Percentiles rank a stretch among this genome's conserved stretches.
phyloP scores from a whole-genome alignment of 2,113 vertebrate species.

The Lethenteron camtschaticum region DNA sequence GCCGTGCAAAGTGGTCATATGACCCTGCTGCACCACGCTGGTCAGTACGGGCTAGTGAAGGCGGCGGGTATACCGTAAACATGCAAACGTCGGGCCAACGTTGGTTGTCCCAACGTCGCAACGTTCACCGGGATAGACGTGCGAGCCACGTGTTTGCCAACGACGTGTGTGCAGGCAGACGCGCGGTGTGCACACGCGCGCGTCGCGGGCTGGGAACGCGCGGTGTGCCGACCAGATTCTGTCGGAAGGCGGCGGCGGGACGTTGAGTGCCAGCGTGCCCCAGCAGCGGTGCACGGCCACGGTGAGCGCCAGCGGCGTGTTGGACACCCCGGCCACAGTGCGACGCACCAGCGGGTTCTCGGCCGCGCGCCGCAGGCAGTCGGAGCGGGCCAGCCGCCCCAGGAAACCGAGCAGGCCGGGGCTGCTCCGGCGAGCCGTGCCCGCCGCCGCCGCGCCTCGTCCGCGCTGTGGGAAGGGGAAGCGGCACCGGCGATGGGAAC shows the following conservation, averaged over 20 bases:
- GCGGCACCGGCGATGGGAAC: no score
- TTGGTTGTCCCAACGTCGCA: no score
- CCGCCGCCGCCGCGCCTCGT: conserved; percentile 12
- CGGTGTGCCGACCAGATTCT: conserved; percentile 38
- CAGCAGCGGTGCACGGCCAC: conserved; percentile 56
- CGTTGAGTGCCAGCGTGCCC: conserved; percentile 39
- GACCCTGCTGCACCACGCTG: no score
- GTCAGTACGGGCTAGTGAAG: no score
- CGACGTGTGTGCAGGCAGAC: no score
- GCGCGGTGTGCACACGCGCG: background rate
- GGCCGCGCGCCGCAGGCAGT: conserved; percentile 55
- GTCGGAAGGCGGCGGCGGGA: conserved; percentile 49
- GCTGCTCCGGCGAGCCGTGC: conserved; percentile 26
- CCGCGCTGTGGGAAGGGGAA: no score
- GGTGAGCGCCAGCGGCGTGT: conserved; percentile 43
- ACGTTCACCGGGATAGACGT: no score
- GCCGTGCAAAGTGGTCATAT: no score
- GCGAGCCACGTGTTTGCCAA: no score
- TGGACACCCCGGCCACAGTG: conserved; percentile 68
- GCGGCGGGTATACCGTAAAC: no score
- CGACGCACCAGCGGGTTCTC: conserved; percentile 67
- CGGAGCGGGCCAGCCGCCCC: conserved; percentile 61
- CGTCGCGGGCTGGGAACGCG: background rate
- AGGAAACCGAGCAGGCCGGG: conserved; percentile 51
- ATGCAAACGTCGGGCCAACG: no score